A percentile compares a stretch with the other conserved stretches of the same genome.
Conservation (phyloP, 2,797 vertebrate genomes). For the Coluber constrictor region DNA sequence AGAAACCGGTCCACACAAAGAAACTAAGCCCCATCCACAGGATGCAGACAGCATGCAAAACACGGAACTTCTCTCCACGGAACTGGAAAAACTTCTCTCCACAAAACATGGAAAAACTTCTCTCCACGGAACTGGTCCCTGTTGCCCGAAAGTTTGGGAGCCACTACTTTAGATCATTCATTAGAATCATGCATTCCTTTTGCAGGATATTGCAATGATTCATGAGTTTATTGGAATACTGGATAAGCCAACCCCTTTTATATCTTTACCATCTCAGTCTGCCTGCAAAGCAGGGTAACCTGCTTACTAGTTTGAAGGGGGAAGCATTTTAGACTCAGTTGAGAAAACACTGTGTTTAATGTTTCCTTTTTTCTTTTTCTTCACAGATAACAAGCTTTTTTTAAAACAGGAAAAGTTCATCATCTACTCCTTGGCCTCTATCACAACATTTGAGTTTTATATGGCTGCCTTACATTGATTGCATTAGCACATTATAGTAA, state of each 20-base stretch:
- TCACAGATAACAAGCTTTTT: not conserved
- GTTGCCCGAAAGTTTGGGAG: too few relatives aligned
- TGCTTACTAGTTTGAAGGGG: not conserved
- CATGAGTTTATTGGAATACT: not conserved
- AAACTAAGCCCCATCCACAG: too few relatives aligned
- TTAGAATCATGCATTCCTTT: not conserved
- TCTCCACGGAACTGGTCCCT: too few relatives aligned
- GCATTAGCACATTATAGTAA: not conserved
- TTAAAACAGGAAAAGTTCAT: conserved; percentile 1
- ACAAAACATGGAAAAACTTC: too few relatives aligned
- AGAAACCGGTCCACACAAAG: too few relatives aligned
- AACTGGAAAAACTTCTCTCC: too few relatives aligned
- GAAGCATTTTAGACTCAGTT: not conserved
- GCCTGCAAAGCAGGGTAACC: not conserved
- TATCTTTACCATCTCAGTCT: not conserved
- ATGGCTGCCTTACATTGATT: not conserved
- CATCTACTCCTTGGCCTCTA: not conserved
- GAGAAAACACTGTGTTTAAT: not conserved
- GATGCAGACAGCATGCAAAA: too few relatives aligned
- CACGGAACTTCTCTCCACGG: too few relatives aligned
- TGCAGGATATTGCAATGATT: not conserved
- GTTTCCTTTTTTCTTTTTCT: not conserved
- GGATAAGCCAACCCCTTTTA: too few relatives aligned
- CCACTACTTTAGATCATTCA: not conserved
- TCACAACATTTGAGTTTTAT: not conserved